phyloP scores from a whole-genome alignment of 2,113 vertebrate species.

The Ammodytes dubius region DNA sequence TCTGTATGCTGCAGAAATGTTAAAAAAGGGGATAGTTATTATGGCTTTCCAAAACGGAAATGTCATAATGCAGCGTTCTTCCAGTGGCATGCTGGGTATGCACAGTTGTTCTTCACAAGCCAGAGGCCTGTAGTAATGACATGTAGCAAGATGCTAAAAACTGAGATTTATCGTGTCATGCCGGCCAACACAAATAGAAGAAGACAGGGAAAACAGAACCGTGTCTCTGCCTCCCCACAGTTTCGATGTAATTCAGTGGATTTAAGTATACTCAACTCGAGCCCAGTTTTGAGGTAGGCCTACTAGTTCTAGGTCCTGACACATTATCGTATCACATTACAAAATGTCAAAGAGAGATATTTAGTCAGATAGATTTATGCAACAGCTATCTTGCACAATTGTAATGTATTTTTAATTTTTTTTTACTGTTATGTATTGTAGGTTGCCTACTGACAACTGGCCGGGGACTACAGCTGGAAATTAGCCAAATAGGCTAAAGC shows the following conservation, averaged over 20 bases:
- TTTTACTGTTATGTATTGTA: no score
- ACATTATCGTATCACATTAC: not conserved
- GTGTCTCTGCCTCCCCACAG: not conserved
- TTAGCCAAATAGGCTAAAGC: no score
- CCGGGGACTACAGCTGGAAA: no score
- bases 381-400: not conserved
- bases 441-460: no score
- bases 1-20: not conserved
- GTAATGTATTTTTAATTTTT: no score
- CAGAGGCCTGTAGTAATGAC: slow-evolving; percentile 43
- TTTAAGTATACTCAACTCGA: not conserved
- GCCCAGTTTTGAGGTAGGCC: no score
- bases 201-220: slow-evolving; percentile 3
- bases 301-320: not conserved
- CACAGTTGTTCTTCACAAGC: slow-evolving; percentile 55
- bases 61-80: slow-evolving; percentile 37
- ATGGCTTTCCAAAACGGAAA: slow-evolving; percentile 33
- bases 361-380: not conserved
- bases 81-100: slow-evolving; percentile 68
- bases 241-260: not conserved
- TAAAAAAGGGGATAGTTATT: slow-evolving; percentile 6
- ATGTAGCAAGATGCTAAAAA: slow-evolving; percentile 46
- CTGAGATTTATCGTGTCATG: slow-evolving; percentile 49
- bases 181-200: slow-evolving; percentile 58
- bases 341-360: not conserved